Conservation (phyloP, 37 sponge, comb jelly and placozoan species). For the Spongia lamella region DNA sequence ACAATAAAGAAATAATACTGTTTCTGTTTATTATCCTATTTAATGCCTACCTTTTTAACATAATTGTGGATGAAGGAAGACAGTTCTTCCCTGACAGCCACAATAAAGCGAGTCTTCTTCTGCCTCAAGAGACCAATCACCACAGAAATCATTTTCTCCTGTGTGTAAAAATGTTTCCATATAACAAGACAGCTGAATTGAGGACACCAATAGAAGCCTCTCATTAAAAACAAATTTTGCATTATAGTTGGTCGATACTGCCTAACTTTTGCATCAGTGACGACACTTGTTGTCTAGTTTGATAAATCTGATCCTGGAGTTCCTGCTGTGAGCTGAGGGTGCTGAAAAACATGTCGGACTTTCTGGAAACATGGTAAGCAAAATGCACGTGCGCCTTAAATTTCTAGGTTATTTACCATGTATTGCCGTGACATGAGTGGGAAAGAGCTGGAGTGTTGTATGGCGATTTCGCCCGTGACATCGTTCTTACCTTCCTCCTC, state of each 20-base stretch:
- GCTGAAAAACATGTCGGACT: conserved; percentile 89
- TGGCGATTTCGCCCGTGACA: no score
- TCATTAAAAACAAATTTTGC: no score
- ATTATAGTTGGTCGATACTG: background rate
- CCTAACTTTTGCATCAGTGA: conserved; percentile 9
- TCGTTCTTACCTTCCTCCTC: no score
- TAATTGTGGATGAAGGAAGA: conserved; percentile 36
- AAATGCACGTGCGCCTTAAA: conserved; percentile 85
- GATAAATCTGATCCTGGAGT: conserved; percentile 46
- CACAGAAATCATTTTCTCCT: conserved; percentile 76
- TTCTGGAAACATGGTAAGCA: conserved; percentile 84
- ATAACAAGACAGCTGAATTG: background rate
- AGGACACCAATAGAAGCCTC: background rate
- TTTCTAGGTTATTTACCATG: no score
- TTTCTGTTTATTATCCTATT: background rate
- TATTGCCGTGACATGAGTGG: no score
- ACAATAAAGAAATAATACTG: no score
- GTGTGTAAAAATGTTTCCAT: background rate
- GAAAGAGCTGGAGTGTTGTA: no score
- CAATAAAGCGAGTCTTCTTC: conserved; percentile 70
- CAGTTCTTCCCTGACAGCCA: conserved; percentile 63
- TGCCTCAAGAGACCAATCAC: conserved; percentile 76
- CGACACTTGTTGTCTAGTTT: conserved; percentile 41
- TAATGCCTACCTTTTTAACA: conserved; percentile 50
- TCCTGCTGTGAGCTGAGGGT: conserved; percentile 84